Base-by-base conservation (phyloP, 2,797 vertebrate species). In the Typhlichthys eigenmanni region DNA sequence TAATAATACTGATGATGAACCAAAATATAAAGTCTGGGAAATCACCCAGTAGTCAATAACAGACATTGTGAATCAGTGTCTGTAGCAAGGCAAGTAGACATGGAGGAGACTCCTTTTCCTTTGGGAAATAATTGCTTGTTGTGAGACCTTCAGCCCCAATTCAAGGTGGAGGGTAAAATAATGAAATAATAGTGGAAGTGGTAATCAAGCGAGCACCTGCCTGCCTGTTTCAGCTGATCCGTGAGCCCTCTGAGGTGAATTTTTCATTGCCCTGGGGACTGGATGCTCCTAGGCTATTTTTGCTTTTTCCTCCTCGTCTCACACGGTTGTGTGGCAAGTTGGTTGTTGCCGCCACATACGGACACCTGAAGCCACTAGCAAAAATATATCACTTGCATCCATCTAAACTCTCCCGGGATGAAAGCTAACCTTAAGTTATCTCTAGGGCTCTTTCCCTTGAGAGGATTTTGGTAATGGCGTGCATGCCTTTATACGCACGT, bases 131-230 rank as follows among this genome's bases (percentile, higher is more conserved):
- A 84, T 32, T 2, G 48, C 69, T 81, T 74, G 64, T 72, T 68
- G 67, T 1, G 57, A 81, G 81, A 82, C 85, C 85, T 91, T 90
- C 86, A 83, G 79, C 55, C 76, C 80, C 75, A 68, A 79, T 83
- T 86, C 81, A 88, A 90, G 83, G 85, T 83, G 84, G 81, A 86
- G 81, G 74, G 80, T 71, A 85, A 83, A 90, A 80, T 83, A 88
- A 91, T 85, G 78, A 83, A 88, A 88, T 79, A 87, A 84, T 74
- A 84, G 74, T 19, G 60, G 69, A 72, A 69, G 48, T 52, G 17
- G 75, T 83, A 85, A 88, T 87, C 78, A 87, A 78, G 76, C 62
- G 47, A 75, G 79, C 84, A 84, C 85, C 82, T 87, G 87, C 76
- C 80, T 60, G 78, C 82, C 71, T 74, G 74, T 79, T 80, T 70